phyloP scores from a whole-genome alignment of 1,140 invertebrate genomes.

The Luehdorfia chinensis region DNA sequence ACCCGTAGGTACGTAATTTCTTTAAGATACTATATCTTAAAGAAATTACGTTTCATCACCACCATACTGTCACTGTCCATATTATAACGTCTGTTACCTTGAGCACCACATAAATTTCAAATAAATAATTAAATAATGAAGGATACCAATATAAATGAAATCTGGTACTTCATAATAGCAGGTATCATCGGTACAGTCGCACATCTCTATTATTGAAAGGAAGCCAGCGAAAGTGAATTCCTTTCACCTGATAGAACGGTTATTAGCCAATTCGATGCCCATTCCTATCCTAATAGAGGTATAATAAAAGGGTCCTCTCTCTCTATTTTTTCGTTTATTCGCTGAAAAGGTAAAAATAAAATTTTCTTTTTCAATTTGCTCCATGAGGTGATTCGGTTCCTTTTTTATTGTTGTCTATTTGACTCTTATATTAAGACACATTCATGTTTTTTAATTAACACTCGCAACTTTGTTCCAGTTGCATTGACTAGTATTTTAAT shows the following conservation, averaged over 20 bases:
- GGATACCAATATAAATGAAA: not conserved
- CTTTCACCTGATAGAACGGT: conserved; percentile 74
- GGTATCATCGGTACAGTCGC: not conserved
- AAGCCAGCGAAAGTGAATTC: conserved; percentile 64
- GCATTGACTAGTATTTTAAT: too few relatives aligned
- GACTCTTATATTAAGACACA: conserved; percentile 21
- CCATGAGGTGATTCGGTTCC: conserved; percentile 25
- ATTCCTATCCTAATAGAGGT: conserved; percentile 73
- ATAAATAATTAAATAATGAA: not conserved
- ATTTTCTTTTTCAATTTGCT: conserved; percentile 71
- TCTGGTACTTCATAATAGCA: not conserved
- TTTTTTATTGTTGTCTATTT: conserved; percentile 25
- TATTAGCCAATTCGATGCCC: conserved; percentile 73
- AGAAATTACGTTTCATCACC: too few relatives aligned
- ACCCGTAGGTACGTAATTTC: too few relatives aligned
- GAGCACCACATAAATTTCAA: conserved; percentile 1
- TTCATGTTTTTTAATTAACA: conserved; percentile 19
- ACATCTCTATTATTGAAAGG: conserved; percentile 32
- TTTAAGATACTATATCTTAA: too few relatives aligned
- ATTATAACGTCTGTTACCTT: too few relatives aligned
- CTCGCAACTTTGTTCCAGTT: too few relatives aligned
- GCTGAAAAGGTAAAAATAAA: conserved; percentile 64
- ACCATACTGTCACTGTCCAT: too few relatives aligned
- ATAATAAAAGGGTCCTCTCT: conserved; percentile 65
- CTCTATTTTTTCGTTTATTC: conserved; percentile 61